Percentiles rank a stretch among this genome's conserved stretches.
Evolutionary conservation across 2,888 invertebrate genomes (phyloP).

Genomic region (Ectemnius continuus): DNA sequence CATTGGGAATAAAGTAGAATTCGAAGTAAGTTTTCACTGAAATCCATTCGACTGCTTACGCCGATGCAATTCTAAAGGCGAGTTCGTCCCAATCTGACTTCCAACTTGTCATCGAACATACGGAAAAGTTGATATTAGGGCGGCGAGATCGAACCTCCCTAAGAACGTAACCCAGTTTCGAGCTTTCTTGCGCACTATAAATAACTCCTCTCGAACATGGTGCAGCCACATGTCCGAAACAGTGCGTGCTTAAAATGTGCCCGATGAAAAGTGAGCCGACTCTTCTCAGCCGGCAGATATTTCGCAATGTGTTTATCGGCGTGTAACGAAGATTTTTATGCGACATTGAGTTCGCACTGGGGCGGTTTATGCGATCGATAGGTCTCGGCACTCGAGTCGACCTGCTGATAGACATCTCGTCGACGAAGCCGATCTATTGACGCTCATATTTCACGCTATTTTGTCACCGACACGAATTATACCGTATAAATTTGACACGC

Average conservation of each 20-base stretch:
- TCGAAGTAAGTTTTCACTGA: too few relatives aligned
- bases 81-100: constrained; percentile 27
- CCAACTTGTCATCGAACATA: constrained; percentile 30
- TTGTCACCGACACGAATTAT: too few relatives aligned
- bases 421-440: not conserved
- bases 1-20: too few relatives aligned
- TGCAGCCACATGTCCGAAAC: not conserved
- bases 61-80: not conserved
- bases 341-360: not conserved
- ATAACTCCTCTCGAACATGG: constrained; percentile 17
- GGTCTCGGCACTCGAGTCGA: not conserved
- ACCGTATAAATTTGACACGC: too few relatives aligned
- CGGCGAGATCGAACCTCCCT: constrained; percentile 24
- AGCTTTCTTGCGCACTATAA: constrained; percentile 47
- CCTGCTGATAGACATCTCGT: not conserved
- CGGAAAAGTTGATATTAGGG: constrained; percentile 34
- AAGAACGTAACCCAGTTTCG: constrained; percentile 49
- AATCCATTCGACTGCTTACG: too few relatives aligned
- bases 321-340: not conserved
- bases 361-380: not conserved
- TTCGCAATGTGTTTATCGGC: not conserved
- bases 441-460: too few relatives aligned
- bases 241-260: not conserved
- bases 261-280: not conserved
- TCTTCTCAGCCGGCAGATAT: not conserved